These are phyloP conservation scores for Sebastes steindachneri DNA, from an alignment of 2,797 vertebrate genomes.

Conservation along the genomic window DNA sequence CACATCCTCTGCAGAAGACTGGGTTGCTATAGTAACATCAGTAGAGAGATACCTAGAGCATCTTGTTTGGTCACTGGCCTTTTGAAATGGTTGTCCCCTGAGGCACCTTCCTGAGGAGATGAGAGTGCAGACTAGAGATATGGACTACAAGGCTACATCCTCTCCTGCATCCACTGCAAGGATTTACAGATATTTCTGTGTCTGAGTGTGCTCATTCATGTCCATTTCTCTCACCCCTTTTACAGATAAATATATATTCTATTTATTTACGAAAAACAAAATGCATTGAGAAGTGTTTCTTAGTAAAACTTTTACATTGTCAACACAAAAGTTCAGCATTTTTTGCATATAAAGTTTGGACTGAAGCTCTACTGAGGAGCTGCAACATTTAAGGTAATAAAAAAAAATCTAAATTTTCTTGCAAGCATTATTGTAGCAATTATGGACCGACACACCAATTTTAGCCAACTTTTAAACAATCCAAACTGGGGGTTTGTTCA, in stretches of 20 bases:
- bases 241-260: not conserved
- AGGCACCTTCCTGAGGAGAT: slow-evolving; percentile 26
- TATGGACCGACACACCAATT: not conserved
- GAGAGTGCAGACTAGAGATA: slow-evolving; percentile 11
- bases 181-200: not conserved
- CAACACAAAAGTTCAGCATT: not conserved
- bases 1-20: slow-evolving; percentile 24
- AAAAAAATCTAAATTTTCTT: not conserved
- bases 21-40: slow-evolving; percentile 65
- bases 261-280: not conserved
- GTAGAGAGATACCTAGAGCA: slow-evolving; percentile 36
- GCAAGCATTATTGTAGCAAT: not conserved
- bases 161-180: not conserved
- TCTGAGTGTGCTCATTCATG: not conserved
- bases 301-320: not conserved
- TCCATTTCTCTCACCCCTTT: not conserved
- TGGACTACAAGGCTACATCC: not conserved
- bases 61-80: slow-evolving; percentile 64
- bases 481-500: not conserved
- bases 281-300: not conserved
- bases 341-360: not conserved
- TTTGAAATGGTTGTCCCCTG: slow-evolving; percentile 39
- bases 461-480: not conserved
- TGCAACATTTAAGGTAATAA: not conserved
- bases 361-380: not conserved